phyloP scores from a whole-genome alignment of 2,113 vertebrate genomes.

The Spea multiplicata region DNA sequence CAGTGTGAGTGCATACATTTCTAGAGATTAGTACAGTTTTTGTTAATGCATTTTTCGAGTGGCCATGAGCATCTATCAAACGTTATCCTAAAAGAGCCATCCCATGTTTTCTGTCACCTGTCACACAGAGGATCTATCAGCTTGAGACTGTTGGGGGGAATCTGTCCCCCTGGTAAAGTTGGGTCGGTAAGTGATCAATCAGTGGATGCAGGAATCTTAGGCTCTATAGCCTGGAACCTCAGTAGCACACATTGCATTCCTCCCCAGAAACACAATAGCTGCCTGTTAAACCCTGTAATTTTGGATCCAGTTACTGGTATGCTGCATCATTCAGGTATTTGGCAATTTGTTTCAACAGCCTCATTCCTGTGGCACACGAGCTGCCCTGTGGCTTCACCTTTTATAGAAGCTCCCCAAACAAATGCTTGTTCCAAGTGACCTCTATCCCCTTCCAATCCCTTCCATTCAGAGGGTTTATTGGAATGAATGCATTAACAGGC shows the following conservation, averaged over 20 bases:
- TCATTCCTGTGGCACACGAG: constrained; percentile 43
- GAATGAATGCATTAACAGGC: constrained; percentile 48
- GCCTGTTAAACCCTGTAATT: constrained; percentile 45
- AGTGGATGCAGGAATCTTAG: too few species aligned
- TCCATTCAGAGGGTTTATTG: constrained; percentile 40
- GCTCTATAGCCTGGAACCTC: neutral
- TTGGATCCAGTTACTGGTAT: constrained; percentile 42
- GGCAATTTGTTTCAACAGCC: constrained; percentile 44
- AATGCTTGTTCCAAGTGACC: constrained; percentile 45
- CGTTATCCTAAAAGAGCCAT: too few species aligned
- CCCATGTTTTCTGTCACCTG: too few species aligned
- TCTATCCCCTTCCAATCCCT: constrained; percentile 42
- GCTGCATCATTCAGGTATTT: constrained; percentile 43
- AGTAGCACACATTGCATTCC: constrained; percentile 9
- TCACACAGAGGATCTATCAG: too few species aligned
- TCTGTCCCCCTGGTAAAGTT: too few species aligned
- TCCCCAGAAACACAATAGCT: constrained; percentile 28
- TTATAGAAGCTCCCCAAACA: constrained; percentile 43
- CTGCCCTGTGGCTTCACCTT: constrained; percentile 45
- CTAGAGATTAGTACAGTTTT: too few species aligned
- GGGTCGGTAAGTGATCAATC: too few species aligned
- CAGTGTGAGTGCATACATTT: too few species aligned
- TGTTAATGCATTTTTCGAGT: too few species aligned
- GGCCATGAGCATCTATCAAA: too few species aligned
- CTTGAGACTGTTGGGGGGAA: too few species aligned